phyloP scores from a whole-genome alignment of 2,113 vertebrate species.

The Dendrocopos noguchii region DNA sequence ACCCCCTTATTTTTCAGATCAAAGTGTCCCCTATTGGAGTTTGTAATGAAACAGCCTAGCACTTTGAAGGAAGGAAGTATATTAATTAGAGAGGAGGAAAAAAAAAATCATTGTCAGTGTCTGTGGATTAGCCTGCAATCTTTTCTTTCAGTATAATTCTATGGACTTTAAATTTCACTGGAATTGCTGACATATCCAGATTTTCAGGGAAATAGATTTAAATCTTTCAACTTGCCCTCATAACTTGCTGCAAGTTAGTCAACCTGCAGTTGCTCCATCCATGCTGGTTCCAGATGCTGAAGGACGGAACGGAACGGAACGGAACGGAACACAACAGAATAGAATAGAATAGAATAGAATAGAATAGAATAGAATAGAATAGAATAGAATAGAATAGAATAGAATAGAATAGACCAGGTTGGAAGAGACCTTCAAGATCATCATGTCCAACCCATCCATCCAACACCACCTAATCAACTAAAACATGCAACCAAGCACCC shows the following conservation, averaged over 20 bases:
- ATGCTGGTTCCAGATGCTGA: neutral
- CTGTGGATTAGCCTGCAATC: neutral
- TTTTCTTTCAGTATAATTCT: neutral
- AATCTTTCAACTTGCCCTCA: neutral
- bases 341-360: no score
- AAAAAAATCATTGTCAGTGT: neutral
- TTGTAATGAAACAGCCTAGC: constrained; percentile 10
- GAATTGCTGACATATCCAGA: neutral
- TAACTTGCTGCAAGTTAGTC: neutral
- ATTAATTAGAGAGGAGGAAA: neutral
- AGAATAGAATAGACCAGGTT: no score
- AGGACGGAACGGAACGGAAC: neutral
- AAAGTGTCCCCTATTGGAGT: constrained; percentile 34
- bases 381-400: no score
- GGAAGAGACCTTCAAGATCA: no score
- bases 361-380: no score
- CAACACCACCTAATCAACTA: no score
- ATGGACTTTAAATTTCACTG: neutral
- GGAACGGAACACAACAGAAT: no score
- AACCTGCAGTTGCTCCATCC: neutral
- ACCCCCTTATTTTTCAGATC: constrained; percentile 40
- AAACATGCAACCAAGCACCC: no score
- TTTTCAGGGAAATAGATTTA: neutral
- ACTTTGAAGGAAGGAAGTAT: constrained; percentile 49
- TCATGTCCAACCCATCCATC: no score